Base-by-base conservation (phyloP, 2,113 vertebrate genomes). In the Lagopus muta region DNA sequence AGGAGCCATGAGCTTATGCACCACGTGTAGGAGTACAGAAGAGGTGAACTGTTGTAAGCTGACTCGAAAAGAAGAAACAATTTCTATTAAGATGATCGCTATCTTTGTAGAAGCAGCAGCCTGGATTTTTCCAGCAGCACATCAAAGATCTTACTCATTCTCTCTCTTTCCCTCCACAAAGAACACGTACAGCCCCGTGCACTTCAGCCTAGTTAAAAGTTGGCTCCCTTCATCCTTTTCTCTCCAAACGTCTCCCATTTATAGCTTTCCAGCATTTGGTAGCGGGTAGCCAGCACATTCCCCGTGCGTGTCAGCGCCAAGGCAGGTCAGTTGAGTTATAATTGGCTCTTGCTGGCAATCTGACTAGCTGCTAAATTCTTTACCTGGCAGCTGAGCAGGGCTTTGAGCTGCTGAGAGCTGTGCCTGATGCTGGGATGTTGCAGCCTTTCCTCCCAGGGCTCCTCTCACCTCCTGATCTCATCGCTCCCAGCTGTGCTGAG, bases 221-320 rank as follows among this genome's bases (percentile, higher is more conserved):
- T 96, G 96, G 91, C 92, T 96, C 62, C 79, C 79, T 73, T 15
- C 0, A 1, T 40, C 30, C 73, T 92, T 75, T 78, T 43, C 52
- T 86, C 57, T 94, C 95, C 88, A 88, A 83, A 61, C 28, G 65
- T 61, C 90, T 95, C 94, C 95, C 96, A 95, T 97, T 96, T 95
- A 92, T 83, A 93, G 96, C 42, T 62, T 76, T 89, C 84, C 87
- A 95, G 87, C 77, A 6, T 45, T 61, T 96, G 97, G 94, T 96
- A 95, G 93, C 36, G 14, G 0, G 66, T 61, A 82, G 79, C 79
- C 54, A 16, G 76, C 0, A 2, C 76, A 4, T 96, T 95, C 86
- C 87, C 87, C 3, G 5, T 61, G 76, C 3, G 0, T n/a, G 80
- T 84, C 77, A 38, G 40, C 0, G 55, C 88, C 65, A 52, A 79